Percentiles rank a stretch among this genome's conserved stretches.
Conservation (phyloP, 2,797 vertebrate species). For the Hoplostethus mediterraneus region DNA sequence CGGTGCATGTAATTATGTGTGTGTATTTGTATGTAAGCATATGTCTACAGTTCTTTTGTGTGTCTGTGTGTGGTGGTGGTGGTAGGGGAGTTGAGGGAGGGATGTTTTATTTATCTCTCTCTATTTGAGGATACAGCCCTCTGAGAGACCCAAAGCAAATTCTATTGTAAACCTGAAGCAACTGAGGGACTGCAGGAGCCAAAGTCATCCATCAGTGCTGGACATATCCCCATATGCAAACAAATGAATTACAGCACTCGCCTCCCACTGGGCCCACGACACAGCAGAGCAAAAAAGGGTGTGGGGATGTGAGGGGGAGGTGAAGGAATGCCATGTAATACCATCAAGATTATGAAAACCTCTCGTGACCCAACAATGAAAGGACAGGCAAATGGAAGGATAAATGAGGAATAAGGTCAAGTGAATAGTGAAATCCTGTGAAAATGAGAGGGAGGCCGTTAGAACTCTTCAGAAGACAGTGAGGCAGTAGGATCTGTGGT, state of each 20-base stretch:
- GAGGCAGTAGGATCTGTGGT: conserved; percentile 46
- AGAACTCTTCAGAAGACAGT: conserved; percentile 47
- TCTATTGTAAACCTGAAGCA: conserved; percentile 71
- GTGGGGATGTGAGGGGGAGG: conserved; percentile 47
- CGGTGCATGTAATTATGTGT: conserved; percentile 19
- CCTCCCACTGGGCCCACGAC: conserved; percentile 50
- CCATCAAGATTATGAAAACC: conserved; percentile 63
- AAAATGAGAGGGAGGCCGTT: conserved; percentile 45
- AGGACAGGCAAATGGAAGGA: conserved; percentile 58
- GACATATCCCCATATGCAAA: conserved; percentile 78
- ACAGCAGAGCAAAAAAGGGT: conserved; percentile 54
- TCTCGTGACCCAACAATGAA: conserved; percentile 49
- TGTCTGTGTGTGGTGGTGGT: conserved; percentile 24
- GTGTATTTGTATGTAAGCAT: conserved; percentile 28
- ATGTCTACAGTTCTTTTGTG: conserved; percentile 29
- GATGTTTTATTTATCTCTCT: conserved; percentile 72
- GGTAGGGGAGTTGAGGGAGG: conserved; percentile 40
- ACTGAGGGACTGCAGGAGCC: conserved; percentile 61
- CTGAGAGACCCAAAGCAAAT: conserved; percentile 71
- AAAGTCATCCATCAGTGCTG: conserved; percentile 80
- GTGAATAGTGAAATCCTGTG: conserved; percentile 43
- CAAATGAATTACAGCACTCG: conserved; percentile 78
- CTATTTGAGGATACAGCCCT: conserved; percentile 74
- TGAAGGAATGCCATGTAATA: conserved; percentile 60
- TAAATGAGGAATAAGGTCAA: conserved; percentile 70